These are phyloP conservation scores for Antheraea mylitta DNA, from an alignment of 1,140 invertebrate species.

Conservation along the genomic window DNA sequence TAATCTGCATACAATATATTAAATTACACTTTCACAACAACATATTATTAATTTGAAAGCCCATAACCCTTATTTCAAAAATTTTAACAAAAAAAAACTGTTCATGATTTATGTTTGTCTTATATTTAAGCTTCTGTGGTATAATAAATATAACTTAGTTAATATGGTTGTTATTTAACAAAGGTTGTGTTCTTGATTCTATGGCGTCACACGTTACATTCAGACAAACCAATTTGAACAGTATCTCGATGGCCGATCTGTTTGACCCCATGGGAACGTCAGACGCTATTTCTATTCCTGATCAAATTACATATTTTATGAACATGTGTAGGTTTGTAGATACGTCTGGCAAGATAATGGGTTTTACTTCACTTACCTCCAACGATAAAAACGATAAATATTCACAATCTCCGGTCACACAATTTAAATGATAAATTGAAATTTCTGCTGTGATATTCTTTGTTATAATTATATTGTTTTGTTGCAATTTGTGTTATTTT, in stretches of 20 bases:
- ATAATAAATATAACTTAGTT: not conserved
- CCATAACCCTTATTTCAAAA: no score
- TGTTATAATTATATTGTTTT: no score
- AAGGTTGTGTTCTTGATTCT: not conserved
- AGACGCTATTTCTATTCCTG: conserved; percentile 26
- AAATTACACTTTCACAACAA: no score
- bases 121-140: not conserved
- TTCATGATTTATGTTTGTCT: not conserved
- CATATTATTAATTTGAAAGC: no score
- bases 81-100: no score
- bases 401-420: not conserved
- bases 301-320: conserved; percentile 46
- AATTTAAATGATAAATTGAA: not conserved
- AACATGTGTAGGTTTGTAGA: conserved; percentile 31
- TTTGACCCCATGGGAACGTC: conserved; percentile 21
- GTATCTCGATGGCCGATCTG: conserved; percentile 24
- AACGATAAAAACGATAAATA: conserved; percentile 13
- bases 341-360: conserved; percentile 26
- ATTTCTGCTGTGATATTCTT: no score
- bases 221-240: conserved; percentile 22
- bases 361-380: conserved; percentile 12
- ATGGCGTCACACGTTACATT: conserved; percentile 8
- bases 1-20: no score
- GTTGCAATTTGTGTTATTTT: no score
- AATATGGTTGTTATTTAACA: not conserved